These are phyloP conservation scores for Etheostoma nigrum DNA, from an alignment of 2,797 vertebrate genomes.

Conservation along the genomic window DNA sequence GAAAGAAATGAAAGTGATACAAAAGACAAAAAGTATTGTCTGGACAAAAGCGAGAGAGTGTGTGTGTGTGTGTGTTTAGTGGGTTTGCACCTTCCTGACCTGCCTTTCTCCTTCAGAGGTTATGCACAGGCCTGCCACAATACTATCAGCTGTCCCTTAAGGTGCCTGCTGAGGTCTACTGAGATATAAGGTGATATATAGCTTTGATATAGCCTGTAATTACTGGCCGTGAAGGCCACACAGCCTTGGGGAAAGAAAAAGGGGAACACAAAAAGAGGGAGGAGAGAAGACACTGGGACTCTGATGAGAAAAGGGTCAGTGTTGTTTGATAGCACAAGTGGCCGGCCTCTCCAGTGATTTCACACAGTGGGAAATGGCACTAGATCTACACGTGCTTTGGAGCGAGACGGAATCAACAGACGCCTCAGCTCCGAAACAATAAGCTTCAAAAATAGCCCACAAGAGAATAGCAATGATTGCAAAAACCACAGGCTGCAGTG, in stretches of 20 bases:
- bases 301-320: slow-evolving; percentile 75
- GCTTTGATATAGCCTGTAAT: slow-evolving; percentile 85
- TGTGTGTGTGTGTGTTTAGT: slow-evolving; percentile 17
- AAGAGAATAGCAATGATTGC: slow-evolving; percentile 39
- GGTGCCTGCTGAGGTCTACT: slow-evolving; percentile 70
- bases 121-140: slow-evolving; percentile 70
- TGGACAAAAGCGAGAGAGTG: slow-evolving; percentile 8
- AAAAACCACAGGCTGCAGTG: slow-evolving; percentile 34
- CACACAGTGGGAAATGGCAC: slow-evolving; percentile 37
- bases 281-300: slow-evolving; percentile 49
- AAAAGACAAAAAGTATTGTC: slow-evolving; percentile 27
- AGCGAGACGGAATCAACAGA: slow-evolving; percentile 37
- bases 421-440: slow-evolving; percentile 36
- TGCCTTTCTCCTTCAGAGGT: slow-evolving; percentile 79
- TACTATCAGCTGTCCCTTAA: slow-evolving; percentile 80
- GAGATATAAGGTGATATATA: slow-evolving; percentile 83
- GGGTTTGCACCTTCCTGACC: slow-evolving; percentile 56
- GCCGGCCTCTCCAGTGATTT: slow-evolving; percentile 33
- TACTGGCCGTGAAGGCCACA: slow-evolving; percentile 82
- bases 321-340: slow-evolving; percentile 69
- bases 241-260: slow-evolving; percentile 64
- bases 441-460: slow-evolving; percentile 52
- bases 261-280: slow-evolving; percentile 40
- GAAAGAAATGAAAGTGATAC: slow-evolving; percentile 29
- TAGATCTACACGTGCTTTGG: slow-evolving; percentile 33